Conservation (phyloP, 1,140 invertebrate species). For the Venustaconcha ellipsiformis region DNA sequence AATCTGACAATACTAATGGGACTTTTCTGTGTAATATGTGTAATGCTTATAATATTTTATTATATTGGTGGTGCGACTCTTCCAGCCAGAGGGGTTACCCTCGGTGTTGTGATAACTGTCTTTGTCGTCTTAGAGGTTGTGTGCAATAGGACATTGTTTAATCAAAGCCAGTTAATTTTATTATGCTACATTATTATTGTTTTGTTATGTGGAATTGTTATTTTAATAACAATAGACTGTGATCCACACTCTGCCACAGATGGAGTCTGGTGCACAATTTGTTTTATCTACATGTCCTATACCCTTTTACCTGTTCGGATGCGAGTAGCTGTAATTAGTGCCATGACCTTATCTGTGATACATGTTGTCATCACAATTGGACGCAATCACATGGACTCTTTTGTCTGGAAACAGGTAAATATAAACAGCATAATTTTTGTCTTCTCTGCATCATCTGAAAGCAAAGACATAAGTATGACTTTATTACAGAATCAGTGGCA, state of each 20-base stretch:
- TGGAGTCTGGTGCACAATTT: slow-evolving; percentile 78
- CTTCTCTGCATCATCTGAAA: too few relatives aligned
- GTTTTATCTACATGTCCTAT: slow-evolving; percentile 91
- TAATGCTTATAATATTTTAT: slow-evolving; percentile 73
- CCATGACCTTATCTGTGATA: slow-evolving; percentile 75
- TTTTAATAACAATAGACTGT: slow-evolving; percentile 70
- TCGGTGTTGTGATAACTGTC: slow-evolving; percentile 63
- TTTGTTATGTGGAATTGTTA: slow-evolving; percentile 78
- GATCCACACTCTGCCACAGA: slow-evolving; percentile 68
- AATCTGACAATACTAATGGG: slow-evolving; percentile 87
- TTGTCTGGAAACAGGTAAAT: slow-evolving; percentile 67
- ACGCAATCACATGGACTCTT: slow-evolving; percentile 54
- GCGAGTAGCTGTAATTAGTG: slow-evolving; percentile 82
- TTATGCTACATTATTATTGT: slow-evolving; percentile 84
- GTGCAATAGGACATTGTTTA: slow-evolving; percentile 84
- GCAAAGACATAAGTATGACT: too few relatives aligned
- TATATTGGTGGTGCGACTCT: slow-evolving; percentile 60
- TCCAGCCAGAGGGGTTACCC: slow-evolving; percentile 54
- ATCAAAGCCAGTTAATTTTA: slow-evolving; percentile 86
- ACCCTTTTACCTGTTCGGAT: slow-evolving; percentile 85
- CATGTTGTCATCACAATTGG: slow-evolving; percentile 74
- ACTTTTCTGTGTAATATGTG: slow-evolving; percentile 78
- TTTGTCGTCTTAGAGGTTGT: slow-evolving; percentile 79
- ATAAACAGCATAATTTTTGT: neutral
- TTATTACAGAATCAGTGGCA: too few relatives aligned